phyloP scores from a whole-genome alignment of 2,797 vertebrate genomes.

The Clamator glandarius region DNA sequence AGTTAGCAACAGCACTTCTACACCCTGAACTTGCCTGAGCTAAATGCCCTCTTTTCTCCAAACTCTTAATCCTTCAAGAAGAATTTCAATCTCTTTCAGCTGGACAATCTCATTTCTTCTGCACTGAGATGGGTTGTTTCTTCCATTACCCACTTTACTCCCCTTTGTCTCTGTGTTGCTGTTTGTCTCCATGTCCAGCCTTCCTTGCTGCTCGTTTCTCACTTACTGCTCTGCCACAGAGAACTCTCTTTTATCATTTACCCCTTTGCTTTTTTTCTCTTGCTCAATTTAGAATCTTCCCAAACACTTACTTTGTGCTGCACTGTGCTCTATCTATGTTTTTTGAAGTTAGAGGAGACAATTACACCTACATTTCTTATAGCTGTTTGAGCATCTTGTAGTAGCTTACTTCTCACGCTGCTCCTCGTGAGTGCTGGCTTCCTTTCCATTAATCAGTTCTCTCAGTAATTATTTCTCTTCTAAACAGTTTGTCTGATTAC shows the following conservation, averaged over 20 bases:
- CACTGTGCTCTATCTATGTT: background rate
- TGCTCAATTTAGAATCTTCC: background rate
- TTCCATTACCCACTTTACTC: background rate
- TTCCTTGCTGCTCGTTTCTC: background rate
- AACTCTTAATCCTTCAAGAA: background rate
- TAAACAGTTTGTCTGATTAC: constrained; percentile 55
- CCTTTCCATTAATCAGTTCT: constrained; percentile 29
- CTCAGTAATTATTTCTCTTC: constrained; percentile 5
- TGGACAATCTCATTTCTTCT: background rate
- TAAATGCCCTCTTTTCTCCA: background rate
- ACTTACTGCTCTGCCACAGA: background rate
- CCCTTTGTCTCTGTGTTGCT: background rate
- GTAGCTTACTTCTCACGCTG: background rate
- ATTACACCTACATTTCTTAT: background rate
- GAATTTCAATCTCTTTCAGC: background rate
- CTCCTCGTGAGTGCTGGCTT: constrained; percentile 28
- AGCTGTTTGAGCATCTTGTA: background rate
- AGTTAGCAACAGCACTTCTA: background rate
- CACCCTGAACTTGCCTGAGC: background rate
- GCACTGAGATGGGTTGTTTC: background rate
- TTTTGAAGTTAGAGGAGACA: background rate
- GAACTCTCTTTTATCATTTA: background rate
- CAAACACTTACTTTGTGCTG: background rate
- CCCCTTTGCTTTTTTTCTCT: background rate
- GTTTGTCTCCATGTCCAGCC: background rate